These are phyloP conservation scores for Plagodis dolabraria DNA, from an alignment of 2,888 invertebrate species.

Conservation along the genomic window DNA sequence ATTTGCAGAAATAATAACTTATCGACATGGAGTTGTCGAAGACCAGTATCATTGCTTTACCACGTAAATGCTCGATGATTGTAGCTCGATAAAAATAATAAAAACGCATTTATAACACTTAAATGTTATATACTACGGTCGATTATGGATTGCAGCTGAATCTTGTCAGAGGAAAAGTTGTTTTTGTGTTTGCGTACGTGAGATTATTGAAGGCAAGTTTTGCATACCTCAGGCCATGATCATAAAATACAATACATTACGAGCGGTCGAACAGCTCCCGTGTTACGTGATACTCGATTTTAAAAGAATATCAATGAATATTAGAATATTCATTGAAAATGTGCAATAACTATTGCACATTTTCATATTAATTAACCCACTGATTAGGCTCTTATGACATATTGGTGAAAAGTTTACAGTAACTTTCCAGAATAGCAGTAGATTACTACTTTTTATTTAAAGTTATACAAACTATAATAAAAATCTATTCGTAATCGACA, in stretches of 20 bases:
- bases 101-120: conserved; percentile 20
- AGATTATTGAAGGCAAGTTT: conserved; percentile 77
- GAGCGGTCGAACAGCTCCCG: conserved; percentile 69
- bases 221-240: conserved; percentile 76
- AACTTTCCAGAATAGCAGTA: conserved; percentile 4
- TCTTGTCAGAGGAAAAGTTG: conserved; percentile 50
- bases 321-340: too few relatives aligned
- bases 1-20: conserved; percentile 69
- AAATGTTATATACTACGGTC: conserved; percentile 40
- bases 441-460: background rate
- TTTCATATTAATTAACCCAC: conserved; percentile 59
- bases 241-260: conserved; percentile 79
- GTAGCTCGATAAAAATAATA: conserved; percentile 19
- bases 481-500: too few relatives aligned
- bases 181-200: conserved; percentile 59
- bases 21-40: conserved; percentile 58
- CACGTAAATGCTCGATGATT: conserved; percentile 50
- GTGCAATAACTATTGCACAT: conserved; percentile 54
- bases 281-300: conserved; percentile 71
- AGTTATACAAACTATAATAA: background rate
- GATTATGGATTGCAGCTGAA: conserved; percentile 37
- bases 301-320: conserved; percentile 65
- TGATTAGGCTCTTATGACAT: conserved; percentile 23
- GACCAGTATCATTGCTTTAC: conserved; percentile 53
- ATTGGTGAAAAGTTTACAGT: conserved; percentile 16